Conservation (phyloP, 2,113 vertebrate species). For the Cinclus mexicanus region DNA sequence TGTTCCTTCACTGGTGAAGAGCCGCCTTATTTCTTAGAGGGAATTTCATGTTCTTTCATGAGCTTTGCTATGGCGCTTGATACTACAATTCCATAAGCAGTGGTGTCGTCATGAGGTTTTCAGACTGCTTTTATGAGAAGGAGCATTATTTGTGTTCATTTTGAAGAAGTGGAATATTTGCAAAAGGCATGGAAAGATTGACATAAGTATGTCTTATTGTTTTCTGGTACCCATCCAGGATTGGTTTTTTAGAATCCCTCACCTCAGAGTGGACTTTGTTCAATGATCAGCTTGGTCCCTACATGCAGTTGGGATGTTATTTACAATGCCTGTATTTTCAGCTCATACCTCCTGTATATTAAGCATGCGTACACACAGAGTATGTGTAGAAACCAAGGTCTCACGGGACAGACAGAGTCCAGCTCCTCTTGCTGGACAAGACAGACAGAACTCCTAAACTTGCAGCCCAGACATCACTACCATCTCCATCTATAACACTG, state of each 20-base stretch:
- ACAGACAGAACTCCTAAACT: background rate
- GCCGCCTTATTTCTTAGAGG: background rate
- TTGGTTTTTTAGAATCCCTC: background rate
- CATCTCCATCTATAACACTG: background rate
- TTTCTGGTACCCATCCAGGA: background rate
- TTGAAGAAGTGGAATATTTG: background rate
- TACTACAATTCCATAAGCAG: background rate
- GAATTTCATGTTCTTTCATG: background rate
- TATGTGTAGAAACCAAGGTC: rapidly evolving
- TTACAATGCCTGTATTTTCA: background rate
- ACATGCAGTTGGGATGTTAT: background rate
- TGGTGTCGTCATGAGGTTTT: background rate
- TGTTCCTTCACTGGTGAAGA: background rate
- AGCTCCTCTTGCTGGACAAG: background rate
- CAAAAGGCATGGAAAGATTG: background rate
- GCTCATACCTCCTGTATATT: too few relatives aligned
- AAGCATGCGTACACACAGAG: background rate
- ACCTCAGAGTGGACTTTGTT: background rate
- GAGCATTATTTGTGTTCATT: background rate
- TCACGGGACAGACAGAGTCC: rapidly evolving
- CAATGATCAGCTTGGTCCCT: background rate
- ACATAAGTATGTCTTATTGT: background rate
- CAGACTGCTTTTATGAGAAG: background rate
- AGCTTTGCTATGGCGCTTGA: background rate
- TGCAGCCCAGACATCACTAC: rapidly evolving